phyloP scores from a whole-genome alignment of 2,888 invertebrate species.

The Sphaerophoria rueppellii region DNA sequence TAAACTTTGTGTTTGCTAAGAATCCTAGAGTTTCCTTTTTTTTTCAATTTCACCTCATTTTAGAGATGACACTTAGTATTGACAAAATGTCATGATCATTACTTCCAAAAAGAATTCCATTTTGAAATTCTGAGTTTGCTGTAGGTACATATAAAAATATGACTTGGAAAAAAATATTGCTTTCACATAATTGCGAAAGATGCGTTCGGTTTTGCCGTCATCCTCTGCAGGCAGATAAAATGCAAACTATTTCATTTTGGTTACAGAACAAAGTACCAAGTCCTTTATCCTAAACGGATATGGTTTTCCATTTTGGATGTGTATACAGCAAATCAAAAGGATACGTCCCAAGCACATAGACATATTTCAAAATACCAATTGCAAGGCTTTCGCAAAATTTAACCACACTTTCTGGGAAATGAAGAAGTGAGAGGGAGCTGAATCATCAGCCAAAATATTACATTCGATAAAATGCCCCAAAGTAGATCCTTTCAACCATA shows the following conservation, averaged over 20 bases:
- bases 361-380: slow-evolving; percentile 39
- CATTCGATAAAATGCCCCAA: slow-evolving; percentile 26
- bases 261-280: slow-evolving; percentile 11
- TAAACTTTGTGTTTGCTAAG: no score
- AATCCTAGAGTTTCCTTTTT: no score
- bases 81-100: no score
- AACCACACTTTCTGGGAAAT: slow-evolving; percentile 22
- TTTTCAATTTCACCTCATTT: no score
- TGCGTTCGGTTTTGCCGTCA: slow-evolving; percentile 28
- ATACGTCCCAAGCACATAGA: not conserved
- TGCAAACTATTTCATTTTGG: slow-evolving; percentile 35
- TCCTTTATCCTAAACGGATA: not conserved
- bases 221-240: slow-evolving; percentile 20
- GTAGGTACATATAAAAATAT: slow-evolving; percentile 4
- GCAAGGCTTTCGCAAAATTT: slow-evolving; percentile 25
- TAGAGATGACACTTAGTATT: no score
- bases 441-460: slow-evolving; percentile 29
- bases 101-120: not conserved
- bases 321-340: not conserved
- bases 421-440: not conserved
- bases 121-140: no score
- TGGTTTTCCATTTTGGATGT: not conserved
- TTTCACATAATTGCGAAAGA: slow-evolving; percentile 18
- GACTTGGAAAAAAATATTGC: slow-evolving; percentile 9
- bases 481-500: slow-evolving; percentile 21